These are phyloP conservation scores for Festucalex cinctus DNA, from an alignment of 2,113 vertebrate species.

Conservation along the genomic window DNA sequence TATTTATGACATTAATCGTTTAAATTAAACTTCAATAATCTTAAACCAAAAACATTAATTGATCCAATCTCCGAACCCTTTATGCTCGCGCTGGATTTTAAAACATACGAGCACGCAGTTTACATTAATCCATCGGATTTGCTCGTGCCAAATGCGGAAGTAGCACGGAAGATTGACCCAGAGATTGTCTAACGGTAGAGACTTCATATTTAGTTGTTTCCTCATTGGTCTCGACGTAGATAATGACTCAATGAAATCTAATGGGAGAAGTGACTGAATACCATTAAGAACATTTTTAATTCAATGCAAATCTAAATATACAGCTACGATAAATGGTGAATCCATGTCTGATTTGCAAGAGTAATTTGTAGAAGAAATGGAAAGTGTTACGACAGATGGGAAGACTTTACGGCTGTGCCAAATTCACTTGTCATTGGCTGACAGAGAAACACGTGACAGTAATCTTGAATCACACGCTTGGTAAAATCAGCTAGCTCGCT, in stretches of 20 bases:
- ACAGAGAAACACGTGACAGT: background rate
- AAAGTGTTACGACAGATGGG: background rate
- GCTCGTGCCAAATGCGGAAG: background rate
- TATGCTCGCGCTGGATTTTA: too few species aligned
- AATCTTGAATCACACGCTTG: constrained; percentile 33
- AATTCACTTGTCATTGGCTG: background rate
- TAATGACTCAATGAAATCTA: background rate
- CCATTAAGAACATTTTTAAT: background rate
- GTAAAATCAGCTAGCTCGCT: constrained; percentile 3
- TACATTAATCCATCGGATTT: too few species aligned
- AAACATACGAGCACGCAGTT: too few species aligned
- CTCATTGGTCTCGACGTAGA: background rate
- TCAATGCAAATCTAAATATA: background rate
- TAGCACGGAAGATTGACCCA: background rate
- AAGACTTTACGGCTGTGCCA: background rate
- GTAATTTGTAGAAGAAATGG: background rate
- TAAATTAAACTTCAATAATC: too few species aligned
- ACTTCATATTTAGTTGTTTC: background rate
- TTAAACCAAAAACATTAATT: too few species aligned
- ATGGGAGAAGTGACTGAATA: background rate
- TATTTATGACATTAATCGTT: too few species aligned
- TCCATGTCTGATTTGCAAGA: background rate
- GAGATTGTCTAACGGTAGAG: background rate
- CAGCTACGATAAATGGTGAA: background rate
- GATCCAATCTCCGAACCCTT: too few species aligned